Base-by-base conservation (phyloP, 1,140 invertebrate genomes). In the Drosophila littoralis region DNA sequence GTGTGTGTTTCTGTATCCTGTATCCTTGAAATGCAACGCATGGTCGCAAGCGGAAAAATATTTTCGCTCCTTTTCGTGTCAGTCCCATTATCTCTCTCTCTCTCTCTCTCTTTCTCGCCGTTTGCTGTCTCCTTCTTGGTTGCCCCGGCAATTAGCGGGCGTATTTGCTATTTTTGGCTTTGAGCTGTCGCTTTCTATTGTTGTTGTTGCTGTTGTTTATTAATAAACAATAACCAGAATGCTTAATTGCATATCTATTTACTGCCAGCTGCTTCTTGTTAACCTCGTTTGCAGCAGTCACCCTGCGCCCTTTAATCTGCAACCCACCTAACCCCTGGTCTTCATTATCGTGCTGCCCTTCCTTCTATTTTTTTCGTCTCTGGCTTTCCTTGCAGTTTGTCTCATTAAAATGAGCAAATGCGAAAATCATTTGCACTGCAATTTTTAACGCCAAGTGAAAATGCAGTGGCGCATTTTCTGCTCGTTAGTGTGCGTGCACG, bases 211-310 rank as follows among this genome's bases (percentile, higher is more conserved):
- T 88, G 82, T 89, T 89, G 80, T 89, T 89, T 89, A 89, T 89
- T 89, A 89, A 90, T 84, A 89, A 89, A 89, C 85, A 89, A 89
- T 89, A 89, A 78, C 67, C 68, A 66, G 78, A 79, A 89, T 89
- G 77, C 77, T 88, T 88, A 89, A 88, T 88, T 88, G 77, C 81
- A 70, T 58, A 75, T 68, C 43, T 74, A 57, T 74, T 61, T 61
- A 61, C 35, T 69, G 50, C 35, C 57, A 69, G 65, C 70, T 54
- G 65, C 57, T 73, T 65, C 70, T 73, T 73, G 70, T 68, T 73
- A 73, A 68, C 70, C 70, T 73, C 64, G 54, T 73, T 73, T 57
- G 32, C 69, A 13, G 17, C 46, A 43, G 9, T 32, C 7, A 12
- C 6, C 46, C 36, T 28, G 8, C n/a, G 5, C 3, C 22, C 22